These are phyloP conservation scores for Astropecten irregularis DNA, from an alignment of 53 echinoderm and acorn worm species.

Conservation along the genomic window DNA sequence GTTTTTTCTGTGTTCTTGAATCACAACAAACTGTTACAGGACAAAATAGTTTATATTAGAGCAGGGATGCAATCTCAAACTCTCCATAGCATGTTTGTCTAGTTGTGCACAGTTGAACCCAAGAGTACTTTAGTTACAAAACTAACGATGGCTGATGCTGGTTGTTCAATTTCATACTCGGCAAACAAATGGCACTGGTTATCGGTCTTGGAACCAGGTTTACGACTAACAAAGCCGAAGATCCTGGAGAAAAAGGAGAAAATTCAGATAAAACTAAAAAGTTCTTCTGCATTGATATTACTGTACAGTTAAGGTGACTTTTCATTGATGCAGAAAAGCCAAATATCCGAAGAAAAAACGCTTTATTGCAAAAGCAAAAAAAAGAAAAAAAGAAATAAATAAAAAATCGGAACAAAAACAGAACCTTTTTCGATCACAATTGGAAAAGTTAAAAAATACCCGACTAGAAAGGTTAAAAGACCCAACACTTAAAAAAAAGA, in stretches of 20 bases:
- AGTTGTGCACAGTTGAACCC: conserved; percentile 43
- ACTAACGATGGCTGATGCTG: conserved; percentile 95
- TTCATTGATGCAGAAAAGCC: not conserved
- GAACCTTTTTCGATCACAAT: too few species aligned
- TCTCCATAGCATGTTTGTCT: too few species aligned
- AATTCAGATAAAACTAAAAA: too few species aligned
- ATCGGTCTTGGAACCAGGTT: conserved; percentile 92
- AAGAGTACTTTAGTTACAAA: conserved; percentile 96
- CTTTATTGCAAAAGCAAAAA: not conserved
- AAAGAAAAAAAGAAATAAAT: too few species aligned
- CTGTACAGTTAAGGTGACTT: not conserved
- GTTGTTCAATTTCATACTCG: conserved; percentile 92
- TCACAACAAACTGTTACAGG: too few species aligned
- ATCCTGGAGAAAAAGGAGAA: conserved; percentile 49
- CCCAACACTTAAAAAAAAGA: too few species aligned
- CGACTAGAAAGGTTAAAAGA: too few species aligned
- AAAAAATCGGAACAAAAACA: too few species aligned
- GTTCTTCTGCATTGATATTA: not conserved
- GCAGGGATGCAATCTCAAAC: too few species aligned
- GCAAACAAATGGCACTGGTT: conserved; percentile 96
- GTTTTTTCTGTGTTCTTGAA: too few species aligned
- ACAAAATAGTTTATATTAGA: too few species aligned
- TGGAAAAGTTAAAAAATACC: too few species aligned
- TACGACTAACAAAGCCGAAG: conserved; percentile 86
- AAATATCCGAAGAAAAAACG: not conserved